phyloP scores from a whole-genome alignment of 2,113 vertebrate genomes.

The Psittacus erithacus region DNA sequence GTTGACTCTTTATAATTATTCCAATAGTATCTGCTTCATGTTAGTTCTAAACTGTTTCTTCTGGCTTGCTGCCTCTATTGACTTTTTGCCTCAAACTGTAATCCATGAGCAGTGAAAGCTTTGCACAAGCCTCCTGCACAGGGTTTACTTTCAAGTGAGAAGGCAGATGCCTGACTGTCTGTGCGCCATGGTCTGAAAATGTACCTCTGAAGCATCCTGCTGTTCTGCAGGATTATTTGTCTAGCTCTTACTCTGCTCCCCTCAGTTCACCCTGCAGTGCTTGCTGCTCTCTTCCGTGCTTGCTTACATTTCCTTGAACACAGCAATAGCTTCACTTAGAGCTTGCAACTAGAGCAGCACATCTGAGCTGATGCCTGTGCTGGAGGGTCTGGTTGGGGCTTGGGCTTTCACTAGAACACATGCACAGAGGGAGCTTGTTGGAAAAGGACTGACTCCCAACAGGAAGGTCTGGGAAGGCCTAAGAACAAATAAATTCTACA shows the following conservation, averaged over 20 bases:
- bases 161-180: background rate
- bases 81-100: background rate
- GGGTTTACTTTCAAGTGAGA: background rate
- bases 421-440: background rate
- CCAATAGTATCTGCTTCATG: background rate
- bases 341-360: background rate
- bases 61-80: background rate
- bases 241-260: background rate
- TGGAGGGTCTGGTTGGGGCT: background rate
- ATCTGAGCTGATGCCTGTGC: background rate
- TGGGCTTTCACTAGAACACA: background rate
- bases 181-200: fast-evolving
- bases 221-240: background rate
- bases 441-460: background rate
- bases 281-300: background rate
- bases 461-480: background rate
- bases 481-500: background rate
- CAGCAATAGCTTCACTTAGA: background rate
- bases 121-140: background rate
- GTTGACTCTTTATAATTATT: background rate
- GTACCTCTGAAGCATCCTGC: background rate
- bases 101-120: background rate
- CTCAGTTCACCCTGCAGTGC: background rate
- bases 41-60: background rate
- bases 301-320: fast-evolving